These are phyloP conservation scores for Kradibia gibbosae DNA, from an alignment of 1,140 invertebrate genomes.

Conservation along the genomic window DNA sequence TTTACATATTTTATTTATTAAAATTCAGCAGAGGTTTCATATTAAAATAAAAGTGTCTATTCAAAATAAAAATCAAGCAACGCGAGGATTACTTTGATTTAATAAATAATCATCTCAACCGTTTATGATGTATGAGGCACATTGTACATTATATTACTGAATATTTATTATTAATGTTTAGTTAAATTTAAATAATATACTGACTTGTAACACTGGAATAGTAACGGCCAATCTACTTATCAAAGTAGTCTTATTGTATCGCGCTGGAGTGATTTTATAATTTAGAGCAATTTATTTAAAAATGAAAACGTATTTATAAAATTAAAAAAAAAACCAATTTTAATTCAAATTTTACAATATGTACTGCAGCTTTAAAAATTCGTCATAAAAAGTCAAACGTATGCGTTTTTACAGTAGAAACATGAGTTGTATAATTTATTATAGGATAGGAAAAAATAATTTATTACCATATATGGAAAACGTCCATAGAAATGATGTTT, in stretches of 20 bases:
- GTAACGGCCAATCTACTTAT: background rate
- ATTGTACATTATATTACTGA: background rate
- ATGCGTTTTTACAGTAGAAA: too few relatives aligned
- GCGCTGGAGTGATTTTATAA: too few relatives aligned
- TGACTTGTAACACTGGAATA: background rate
- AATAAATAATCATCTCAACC: background rate
- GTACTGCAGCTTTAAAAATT: too few relatives aligned
- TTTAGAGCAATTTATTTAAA: too few relatives aligned
- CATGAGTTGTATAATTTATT: too few relatives aligned
- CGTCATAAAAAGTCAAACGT: too few relatives aligned
- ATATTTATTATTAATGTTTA: background rate
- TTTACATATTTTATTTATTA: background rate
- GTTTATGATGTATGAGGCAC: background rate
- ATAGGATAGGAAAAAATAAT: too few relatives aligned
- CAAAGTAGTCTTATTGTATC: slow-evolving; percentile 2
- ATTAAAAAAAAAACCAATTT: background rate
- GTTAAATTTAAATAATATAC: background rate
- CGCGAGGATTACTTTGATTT: background rate
- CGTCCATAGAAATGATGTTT: too few relatives aligned
- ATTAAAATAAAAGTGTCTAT: background rate
- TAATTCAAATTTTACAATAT: too few relatives aligned
- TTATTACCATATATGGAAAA: too few relatives aligned
- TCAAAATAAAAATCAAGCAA: background rate
- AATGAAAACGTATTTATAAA: too few relatives aligned
- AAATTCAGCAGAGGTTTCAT: background rate